Evolutionary conservation across 2,113 vertebrate species (phyloP).

Genomic region (Piaya cayana): DNA sequence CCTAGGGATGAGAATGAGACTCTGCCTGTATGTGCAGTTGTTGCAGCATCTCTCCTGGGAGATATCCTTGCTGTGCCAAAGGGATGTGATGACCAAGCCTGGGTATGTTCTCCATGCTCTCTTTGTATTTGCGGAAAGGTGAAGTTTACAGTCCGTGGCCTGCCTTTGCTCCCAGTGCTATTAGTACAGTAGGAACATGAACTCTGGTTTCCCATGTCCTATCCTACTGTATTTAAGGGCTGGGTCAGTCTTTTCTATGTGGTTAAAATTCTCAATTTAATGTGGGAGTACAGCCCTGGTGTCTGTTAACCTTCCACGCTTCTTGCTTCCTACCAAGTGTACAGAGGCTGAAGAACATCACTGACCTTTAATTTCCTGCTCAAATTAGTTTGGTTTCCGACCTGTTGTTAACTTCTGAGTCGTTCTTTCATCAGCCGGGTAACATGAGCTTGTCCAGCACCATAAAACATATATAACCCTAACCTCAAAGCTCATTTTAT

Average conservation of each 20-base stretch:
- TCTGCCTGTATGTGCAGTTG: not conserved
- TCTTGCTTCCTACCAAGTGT: not conserved
- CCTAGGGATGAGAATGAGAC: not conserved
- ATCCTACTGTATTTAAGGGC: not conserved
- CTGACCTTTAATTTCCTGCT: not conserved
- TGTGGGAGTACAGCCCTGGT: not conserved
- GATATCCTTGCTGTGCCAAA: not conserved
- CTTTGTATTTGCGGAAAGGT: not conserved
- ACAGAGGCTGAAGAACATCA: not conserved
- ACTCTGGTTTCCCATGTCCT: not conserved
- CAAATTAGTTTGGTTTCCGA: not conserved
- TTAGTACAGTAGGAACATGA: not conserved
- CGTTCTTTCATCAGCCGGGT: not conserved
- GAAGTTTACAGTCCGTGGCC: not conserved
- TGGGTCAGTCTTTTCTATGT: not conserved
- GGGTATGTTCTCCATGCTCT: not conserved
- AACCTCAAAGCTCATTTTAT: not conserved
- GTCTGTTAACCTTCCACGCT: not conserved
- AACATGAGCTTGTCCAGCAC: not conserved
- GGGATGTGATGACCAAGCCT: not conserved
- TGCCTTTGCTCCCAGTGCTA: not conserved
- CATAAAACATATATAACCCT: not conserved
- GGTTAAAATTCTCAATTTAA: not conserved
- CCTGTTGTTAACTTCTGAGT: rapidly evolving
- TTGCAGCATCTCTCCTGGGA: not conserved